Evolutionary conservation across 2,888 invertebrate species (phyloP).

Genomic region (Meteorus colon): DNA sequence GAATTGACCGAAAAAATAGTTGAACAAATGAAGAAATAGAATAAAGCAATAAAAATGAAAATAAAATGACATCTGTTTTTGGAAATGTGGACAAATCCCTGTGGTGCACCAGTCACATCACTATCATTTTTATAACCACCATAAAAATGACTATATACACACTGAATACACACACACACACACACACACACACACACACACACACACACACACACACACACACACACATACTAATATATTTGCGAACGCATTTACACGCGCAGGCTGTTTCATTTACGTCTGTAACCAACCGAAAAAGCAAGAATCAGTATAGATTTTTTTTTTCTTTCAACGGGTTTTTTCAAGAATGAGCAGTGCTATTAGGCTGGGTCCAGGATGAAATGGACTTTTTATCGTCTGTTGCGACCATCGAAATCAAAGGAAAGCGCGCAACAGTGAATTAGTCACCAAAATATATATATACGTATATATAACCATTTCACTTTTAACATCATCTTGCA

Average conservation of each 20-base stretch:
- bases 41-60: slow-evolving; percentile 14
- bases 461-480: not conserved
- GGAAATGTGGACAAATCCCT: slow-evolving; percentile 1
- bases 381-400: slow-evolving; percentile 63
- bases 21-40: not conserved
- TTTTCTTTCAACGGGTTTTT: slow-evolving; percentile 37
- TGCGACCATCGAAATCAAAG: slow-evolving; percentile 37
- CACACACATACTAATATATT: too few relatives aligned
- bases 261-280: slow-evolving; percentile 8
- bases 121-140: slow-evolving; percentile 70
- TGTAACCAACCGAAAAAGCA: not conserved
- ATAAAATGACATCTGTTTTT: slow-evolving; percentile 15
- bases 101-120: slow-evolving; percentile 20
- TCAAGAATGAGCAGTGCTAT: slow-evolving; percentile 53
- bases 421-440: slow-evolving; percentile 56
- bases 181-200: not conserved
- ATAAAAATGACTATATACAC: slow-evolving; percentile 62
- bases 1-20: slow-evolving; percentile 11
- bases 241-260: not conserved
- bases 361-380: slow-evolving; percentile 58
- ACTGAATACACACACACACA: not conserved
- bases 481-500: not conserved
- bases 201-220: slow-evolving; percentile 29
- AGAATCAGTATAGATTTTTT: slow-evolving; percentile 8
- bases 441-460: slow-evolving; percentile 60